These are phyloP conservation scores for Engraulis encrasicolus DNA, from an alignment of 2,113 vertebrate species.

Conservation along the genomic window DNA sequence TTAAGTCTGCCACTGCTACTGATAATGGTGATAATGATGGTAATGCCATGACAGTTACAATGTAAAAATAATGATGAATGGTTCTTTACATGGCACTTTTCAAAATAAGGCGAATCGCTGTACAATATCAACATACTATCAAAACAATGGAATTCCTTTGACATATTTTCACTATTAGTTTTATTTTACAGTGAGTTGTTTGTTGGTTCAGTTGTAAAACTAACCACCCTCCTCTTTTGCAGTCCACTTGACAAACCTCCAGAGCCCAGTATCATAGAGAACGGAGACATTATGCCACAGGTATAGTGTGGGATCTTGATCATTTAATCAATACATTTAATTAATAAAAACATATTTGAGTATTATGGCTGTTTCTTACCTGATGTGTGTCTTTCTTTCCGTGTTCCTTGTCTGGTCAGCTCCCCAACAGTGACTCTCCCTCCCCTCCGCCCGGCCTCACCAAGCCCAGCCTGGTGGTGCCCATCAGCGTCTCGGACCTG, in stretches of 20 bases:
- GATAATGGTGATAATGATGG: too few relatives aligned
- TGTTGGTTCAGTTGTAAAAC: background rate
- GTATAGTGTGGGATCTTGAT: constrained; percentile 68
- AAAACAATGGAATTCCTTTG: too few relatives aligned
- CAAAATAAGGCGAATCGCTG: too few relatives aligned
- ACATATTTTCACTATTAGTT: background rate
- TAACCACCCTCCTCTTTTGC: constrained; percentile 59
- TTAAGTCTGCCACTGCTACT: too few relatives aligned
- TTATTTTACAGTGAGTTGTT: background rate
- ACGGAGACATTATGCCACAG: constrained; percentile 94
- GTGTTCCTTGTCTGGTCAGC: constrained; percentile 66
- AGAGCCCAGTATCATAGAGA: constrained; percentile 90
- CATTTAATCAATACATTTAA: too few relatives aligned
- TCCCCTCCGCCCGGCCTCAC: constrained; percentile 96
- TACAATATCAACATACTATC: too few relatives aligned
- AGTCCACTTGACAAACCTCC: constrained; percentile 96
- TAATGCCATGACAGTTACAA: too few relatives aligned
- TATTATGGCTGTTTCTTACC: too few relatives aligned
- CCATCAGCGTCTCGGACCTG: constrained; percentile 93
- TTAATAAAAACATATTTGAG: too few relatives aligned
- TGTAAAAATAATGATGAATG: too few relatives aligned
- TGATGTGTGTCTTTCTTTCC: background rate
- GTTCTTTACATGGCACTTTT: too few relatives aligned
- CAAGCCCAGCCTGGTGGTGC: constrained; percentile 90
- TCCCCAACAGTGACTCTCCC: constrained; percentile 91